Evolutionary conservation across 2,888 invertebrate genomes (phyloP).

Genomic region (Andrena hattorfiana): DNA sequence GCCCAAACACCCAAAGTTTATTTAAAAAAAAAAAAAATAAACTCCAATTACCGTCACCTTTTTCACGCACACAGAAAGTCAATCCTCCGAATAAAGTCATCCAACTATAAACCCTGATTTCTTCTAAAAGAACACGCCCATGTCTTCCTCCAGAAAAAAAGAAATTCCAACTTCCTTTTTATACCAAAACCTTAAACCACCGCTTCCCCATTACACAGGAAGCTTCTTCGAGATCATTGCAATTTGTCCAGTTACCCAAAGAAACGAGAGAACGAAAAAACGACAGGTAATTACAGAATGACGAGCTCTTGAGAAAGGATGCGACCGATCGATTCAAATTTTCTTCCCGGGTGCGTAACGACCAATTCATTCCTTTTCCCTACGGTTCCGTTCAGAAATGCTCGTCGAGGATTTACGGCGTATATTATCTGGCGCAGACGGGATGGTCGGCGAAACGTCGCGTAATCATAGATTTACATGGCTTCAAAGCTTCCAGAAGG

Average conservation of each 20-base stretch:
- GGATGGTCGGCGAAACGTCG: background rate
- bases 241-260: background rate
- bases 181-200: background rate
- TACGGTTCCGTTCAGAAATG: background rate
- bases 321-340: background rate
- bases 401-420: background rate
- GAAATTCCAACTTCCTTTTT: background rate
- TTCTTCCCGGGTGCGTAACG: background rate
- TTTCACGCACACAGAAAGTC: too few relatives aligned
- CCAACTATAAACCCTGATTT: background rate
- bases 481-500: background rate
- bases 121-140: background rate
- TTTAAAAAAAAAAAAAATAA: background rate
- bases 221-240: background rate
- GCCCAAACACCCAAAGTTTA: background rate
- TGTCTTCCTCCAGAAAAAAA: background rate
- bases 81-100: background rate
- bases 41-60: background rate
- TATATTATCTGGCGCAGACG: background rate
- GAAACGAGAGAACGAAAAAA: background rate
- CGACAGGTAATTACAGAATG: background rate
- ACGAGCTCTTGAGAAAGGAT: background rate
- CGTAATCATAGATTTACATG: background rate
- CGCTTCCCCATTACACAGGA: background rate
- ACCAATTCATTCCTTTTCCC: background rate